phyloP scores from a whole-genome alignment of 2,797 vertebrate species.

The Xenopus petersii region DNA sequence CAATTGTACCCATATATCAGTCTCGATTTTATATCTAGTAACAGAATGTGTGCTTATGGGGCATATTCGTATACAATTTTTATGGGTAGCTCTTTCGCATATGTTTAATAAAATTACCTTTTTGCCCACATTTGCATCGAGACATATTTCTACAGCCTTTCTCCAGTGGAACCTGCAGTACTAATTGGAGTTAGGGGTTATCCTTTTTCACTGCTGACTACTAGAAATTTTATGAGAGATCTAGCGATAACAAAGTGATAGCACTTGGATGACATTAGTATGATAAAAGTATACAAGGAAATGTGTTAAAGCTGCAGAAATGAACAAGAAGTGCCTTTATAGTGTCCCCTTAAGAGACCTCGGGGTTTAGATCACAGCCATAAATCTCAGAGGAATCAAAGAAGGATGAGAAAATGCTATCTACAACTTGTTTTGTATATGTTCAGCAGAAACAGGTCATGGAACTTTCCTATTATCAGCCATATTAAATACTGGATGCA shows the following conservation, averaged over 20 bases:
- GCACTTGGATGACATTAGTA: conserved; percentile 55
- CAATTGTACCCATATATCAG: too few species aligned
- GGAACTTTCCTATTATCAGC: conserved; percentile 45
- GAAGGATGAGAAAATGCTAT: conserved; percentile 56
- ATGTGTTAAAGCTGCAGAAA: conserved; percentile 55
- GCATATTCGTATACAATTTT: too few species aligned
- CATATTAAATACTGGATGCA: not conserved
- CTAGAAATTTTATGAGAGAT: conserved; percentile 48
- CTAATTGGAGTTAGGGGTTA: conserved; percentile 26
- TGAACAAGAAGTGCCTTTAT: conserved; percentile 56
- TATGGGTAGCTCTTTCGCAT: too few species aligned
- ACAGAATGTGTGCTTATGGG: too few species aligned
- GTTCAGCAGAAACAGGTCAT: conserved; percentile 64
- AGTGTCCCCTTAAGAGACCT: conserved; percentile 56
- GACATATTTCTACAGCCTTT: too few species aligned
- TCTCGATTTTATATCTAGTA: too few species aligned
- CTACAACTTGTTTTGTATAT: conserved; percentile 64
- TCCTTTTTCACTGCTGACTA: conserved; percentile 53
- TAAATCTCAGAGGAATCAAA: conserved; percentile 63
- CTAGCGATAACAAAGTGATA: conserved; percentile 52
- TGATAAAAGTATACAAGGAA: conserved; percentile 50
- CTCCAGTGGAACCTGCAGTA: not conserved
- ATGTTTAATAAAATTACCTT: too few species aligned
- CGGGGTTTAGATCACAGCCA: conserved; percentile 53
- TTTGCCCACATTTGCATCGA: too few species aligned